These are phyloP conservation scores for Nansenia antarctica DNA, from an alignment of 2,113 vertebrate species.

Conservation along the genomic window DNA sequence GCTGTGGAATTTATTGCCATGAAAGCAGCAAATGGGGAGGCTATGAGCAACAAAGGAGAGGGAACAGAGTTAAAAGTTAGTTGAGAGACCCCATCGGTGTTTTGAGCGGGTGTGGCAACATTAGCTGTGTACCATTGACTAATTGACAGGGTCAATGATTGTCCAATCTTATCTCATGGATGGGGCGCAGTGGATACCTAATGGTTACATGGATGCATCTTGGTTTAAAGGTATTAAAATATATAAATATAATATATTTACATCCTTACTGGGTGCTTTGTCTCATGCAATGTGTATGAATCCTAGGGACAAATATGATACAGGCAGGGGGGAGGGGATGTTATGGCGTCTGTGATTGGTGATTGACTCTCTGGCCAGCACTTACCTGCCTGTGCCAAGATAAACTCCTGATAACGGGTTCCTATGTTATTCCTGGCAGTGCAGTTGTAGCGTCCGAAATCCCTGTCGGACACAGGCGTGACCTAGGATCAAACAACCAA, in stretches of 20 bases:
- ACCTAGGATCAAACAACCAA: constrained; percentile 71
- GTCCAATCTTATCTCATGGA: background rate
- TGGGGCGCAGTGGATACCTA: background rate
- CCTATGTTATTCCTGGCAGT: constrained; percentile 95
- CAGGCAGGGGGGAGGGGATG: background rate
- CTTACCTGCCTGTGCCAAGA: constrained; percentile 93
- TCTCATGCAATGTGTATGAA: background rate
- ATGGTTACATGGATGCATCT: background rate
- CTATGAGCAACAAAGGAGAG: constrained; percentile 34
- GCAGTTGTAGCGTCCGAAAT: constrained; percentile 96
- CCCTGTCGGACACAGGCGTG: constrained; percentile 91
- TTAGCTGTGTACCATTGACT: background rate
- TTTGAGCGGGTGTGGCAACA: background rate
- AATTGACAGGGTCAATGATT: background rate
- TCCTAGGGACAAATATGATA: background rate
- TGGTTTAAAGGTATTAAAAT: no score
- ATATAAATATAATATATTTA: background rate
- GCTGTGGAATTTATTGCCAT: constrained; percentile 51
- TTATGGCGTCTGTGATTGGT: no score
- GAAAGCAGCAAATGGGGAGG: constrained; percentile 51
- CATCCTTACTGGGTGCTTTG: background rate
- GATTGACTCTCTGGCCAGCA: constrained; percentile 24
- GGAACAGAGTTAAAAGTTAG: background rate
- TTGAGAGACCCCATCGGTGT: background rate
- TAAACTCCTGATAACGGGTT: constrained; percentile 91